phyloP scores from a whole-genome alignment of 53 echinoderm and acorn worm genomes.

The Echinometra lucunter region DNA sequence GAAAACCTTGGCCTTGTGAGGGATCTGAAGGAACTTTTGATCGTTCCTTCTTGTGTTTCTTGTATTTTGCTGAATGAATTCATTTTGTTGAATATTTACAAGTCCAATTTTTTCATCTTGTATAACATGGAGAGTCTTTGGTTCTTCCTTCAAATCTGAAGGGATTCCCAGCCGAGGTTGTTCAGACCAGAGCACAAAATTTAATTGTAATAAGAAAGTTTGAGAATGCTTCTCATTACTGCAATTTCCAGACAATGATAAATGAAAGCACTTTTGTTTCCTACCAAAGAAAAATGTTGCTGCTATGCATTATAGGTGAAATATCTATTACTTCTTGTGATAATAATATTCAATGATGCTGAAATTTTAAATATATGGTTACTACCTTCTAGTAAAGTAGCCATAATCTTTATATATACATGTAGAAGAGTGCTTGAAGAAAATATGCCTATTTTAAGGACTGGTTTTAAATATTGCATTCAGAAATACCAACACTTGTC shows the following conservation, averaged over 20 bases:
- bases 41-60: too few species aligned
- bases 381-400: neutral
- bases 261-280: neutral
- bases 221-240: neutral
- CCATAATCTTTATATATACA: neutral
- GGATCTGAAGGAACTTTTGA: too few species aligned
- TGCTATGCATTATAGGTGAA: neutral
- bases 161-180: too few species aligned
- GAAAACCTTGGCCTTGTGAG: too few species aligned
- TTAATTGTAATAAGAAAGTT: neutral
- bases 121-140: too few species aligned
- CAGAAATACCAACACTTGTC: neutral
- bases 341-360: neutral
- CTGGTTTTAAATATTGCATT: neutral
- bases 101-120: too few species aligned
- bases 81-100: too few species aligned
- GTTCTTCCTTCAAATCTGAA: too few species aligned
- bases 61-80: too few species aligned
- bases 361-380: neutral
- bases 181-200: too few species aligned
- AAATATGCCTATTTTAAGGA: neutral
- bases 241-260: neutral
- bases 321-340: neutral
- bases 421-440: neutral
- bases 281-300: neutral